Conservation (phyloP, 2,797 vertebrate species). For the Gallirallus australis region DNA sequence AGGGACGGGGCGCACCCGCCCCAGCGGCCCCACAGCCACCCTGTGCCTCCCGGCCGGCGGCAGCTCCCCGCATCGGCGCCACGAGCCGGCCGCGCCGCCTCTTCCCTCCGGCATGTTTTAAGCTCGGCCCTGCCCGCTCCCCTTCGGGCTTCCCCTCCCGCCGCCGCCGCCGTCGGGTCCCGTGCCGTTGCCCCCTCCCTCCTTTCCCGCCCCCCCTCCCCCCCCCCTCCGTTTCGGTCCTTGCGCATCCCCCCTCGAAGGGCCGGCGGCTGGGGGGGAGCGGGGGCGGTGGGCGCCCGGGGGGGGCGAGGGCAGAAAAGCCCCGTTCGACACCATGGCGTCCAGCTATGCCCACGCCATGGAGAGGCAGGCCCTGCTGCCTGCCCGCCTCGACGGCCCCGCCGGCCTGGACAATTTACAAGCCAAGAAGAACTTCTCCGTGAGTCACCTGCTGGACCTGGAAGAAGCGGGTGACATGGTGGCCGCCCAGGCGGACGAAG, state of each 20-base stretch:
- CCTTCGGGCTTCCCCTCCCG: constrained; percentile 9
- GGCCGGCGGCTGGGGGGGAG: constrained; percentile 39
- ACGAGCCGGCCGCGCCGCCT: constrained; percentile 20
- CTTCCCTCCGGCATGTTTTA: constrained; percentile 77
- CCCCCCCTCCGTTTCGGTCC: neutral
- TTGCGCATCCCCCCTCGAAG: neutral
- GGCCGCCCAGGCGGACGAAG: constrained; percentile 90
- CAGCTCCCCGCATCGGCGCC: constrained; percentile 20
- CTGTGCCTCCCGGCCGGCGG: constrained; percentile 5
- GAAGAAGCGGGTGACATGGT: constrained; percentile 95
- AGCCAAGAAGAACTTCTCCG: constrained; percentile 98
- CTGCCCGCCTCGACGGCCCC: constrained; percentile 92
- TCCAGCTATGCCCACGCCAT: constrained; percentile 96
- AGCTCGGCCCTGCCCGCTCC: constrained; percentile 66
- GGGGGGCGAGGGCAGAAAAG: constrained; percentile 67
- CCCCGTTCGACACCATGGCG: constrained; percentile 86
- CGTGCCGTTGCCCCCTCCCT: constrained; percentile 16
- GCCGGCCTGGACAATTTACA: constrained; percentile 93
- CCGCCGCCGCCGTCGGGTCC: constrained; percentile 34
- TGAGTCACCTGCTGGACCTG: constrained; percentile 98
- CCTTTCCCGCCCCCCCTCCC: neutral
- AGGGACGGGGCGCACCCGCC: constrained; percentile 43
- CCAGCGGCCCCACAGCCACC: constrained; percentile 35
- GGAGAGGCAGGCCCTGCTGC: constrained; percentile 89
- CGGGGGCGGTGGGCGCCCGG: constrained; percentile 23